Evolutionary conservation across 1,140 invertebrate genomes (phyloP), one percentile per base, ranked within the genome.

Genomic region (Chrysopa pallens): DNA sequence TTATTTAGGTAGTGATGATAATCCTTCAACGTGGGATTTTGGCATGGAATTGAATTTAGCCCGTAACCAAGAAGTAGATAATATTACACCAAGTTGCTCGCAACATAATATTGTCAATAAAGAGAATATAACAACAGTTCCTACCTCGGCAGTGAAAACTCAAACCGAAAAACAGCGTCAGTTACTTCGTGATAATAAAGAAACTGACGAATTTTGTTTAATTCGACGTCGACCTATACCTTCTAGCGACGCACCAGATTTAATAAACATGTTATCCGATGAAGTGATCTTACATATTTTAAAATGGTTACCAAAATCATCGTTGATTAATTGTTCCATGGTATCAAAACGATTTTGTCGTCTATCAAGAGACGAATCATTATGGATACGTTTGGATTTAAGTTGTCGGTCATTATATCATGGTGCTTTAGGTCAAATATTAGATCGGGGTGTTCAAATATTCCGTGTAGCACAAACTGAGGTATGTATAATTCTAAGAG

Each of bases 211-310:
- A 29, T 47, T 42, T 13, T 42, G 13, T 39, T 50, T 1, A 40
- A 8, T 48, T 55, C 1, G 45, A 40, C 11, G 60, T 58, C 39
- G 58, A 58, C 44, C 43, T 56, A 7, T 62, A 53, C 48, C 49
- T 57, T 9, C 49, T 45, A 11, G 48, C 47, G 6, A n/a, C 31
- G 1, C 52, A 54, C 47, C 38, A 55, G 70, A 76, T 56, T 61
- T 72, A 49, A 78, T 78, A 50, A 63, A 68, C n/a, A 63, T 65
- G 44, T 53, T 85, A 38, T 82, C 83, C 0, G 87, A 91, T 63
- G 86, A 91, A 61, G 74, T 90, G 44, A 70, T 91, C 12, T 58
- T 91, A n/a, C 69, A 76, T 48, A 79, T 92, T 31, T 79, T 91
- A 44, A 72, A 74, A 51, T 86, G 77, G 76, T 63, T 92, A 36